These are phyloP conservation scores for Phenganax marumi DNA, from an alignment of 92 coral and sea anemone species.

Conservation along the genomic window DNA sequence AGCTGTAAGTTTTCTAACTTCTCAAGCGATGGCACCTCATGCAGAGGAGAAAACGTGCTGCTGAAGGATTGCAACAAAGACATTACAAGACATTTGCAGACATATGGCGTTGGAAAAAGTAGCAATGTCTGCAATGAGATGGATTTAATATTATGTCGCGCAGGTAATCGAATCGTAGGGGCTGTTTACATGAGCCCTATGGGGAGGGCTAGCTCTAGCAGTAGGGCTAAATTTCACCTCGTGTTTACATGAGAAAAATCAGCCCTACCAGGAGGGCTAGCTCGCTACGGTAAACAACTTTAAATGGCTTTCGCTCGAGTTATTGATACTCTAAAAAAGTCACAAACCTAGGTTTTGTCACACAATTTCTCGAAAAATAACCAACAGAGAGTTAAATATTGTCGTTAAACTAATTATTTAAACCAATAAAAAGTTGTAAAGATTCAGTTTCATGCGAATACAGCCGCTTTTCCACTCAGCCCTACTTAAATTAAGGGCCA, in stretches of 20 bases:
- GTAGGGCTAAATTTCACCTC: conserved; percentile 35
- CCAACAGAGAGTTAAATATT: no score
- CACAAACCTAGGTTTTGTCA: background rate
- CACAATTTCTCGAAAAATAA: background rate
- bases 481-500: no score
- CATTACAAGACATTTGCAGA: no score
- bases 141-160: no score
- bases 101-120: no score
- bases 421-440: background rate
- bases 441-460: background rate
- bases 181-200: conserved; percentile 7
- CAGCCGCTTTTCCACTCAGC: background rate
- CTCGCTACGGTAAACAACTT: background rate
- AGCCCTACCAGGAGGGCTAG: conserved; percentile 30
- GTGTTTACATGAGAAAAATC: conserved; percentile 25
- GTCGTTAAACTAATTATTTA: background rate
- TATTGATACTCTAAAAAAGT: background rate
- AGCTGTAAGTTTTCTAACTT: no score
- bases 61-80: no score
- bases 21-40: no score
- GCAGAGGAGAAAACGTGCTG: no score
- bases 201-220: conserved; percentile 36
- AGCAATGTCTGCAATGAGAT: no score
- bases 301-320: background rate
- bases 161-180: no score